Evolutionary conservation across 2,797 vertebrate genomes (phyloP).

Genomic region (Moxostoma hubbsi): DNA sequence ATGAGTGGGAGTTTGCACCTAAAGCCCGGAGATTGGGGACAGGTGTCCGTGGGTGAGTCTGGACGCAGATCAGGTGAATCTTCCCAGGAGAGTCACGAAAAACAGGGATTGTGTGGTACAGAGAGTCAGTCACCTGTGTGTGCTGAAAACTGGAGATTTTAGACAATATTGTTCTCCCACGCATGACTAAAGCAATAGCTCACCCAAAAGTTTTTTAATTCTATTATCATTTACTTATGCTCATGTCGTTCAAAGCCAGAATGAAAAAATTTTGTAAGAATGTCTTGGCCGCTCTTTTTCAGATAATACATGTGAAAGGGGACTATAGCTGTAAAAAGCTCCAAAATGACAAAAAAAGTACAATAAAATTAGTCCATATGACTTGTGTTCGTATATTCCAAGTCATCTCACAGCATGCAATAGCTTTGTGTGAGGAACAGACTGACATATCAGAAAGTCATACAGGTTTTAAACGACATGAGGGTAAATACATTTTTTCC

Average conservation of each 20-base stretch:
- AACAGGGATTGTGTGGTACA: neutral
- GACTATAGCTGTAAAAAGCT: no score
- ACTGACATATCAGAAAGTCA: neutral
- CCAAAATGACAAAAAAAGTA: no score
- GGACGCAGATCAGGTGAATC: conserved; percentile 47
- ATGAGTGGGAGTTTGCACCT: conserved; percentile 46
- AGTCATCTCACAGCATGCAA: no score
- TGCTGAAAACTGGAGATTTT: conserved; percentile 5
- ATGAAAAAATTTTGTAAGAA: neutral
- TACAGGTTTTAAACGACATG: no score
- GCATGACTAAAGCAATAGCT: neutral
- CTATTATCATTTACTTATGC: neutral
- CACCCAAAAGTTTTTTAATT: neutral
- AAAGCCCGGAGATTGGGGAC: conserved; percentile 33
- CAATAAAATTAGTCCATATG: no score
- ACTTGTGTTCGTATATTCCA: no score
- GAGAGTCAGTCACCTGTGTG: conserved; percentile 38
- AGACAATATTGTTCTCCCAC: conserved; percentile 22
- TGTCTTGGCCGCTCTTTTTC: neutral
- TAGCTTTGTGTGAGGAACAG: neutral
- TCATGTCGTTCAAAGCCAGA: neutral
- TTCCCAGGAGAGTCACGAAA: conserved; percentile 43
- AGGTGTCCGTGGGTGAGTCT: conserved; percentile 60
- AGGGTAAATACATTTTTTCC: no score
- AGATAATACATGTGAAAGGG: no score